These are phyloP conservation scores for Parnassius smintheus DNA, from an alignment of 2,888 invertebrate species.

Conservation along the genomic window DNA sequence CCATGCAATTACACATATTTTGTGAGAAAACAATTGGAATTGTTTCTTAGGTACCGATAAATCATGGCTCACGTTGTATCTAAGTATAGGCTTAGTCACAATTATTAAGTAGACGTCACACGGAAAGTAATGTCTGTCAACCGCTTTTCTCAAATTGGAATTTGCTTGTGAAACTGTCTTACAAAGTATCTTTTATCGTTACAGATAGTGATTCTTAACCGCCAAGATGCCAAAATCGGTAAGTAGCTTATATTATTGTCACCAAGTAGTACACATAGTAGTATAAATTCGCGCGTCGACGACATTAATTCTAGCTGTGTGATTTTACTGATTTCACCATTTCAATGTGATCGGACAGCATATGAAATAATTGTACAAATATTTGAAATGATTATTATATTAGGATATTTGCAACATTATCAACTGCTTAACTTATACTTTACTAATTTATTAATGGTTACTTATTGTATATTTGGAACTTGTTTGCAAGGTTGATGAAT, in stretches of 20 bases:
- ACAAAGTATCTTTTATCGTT: slow-evolving; percentile 55
- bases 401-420: slow-evolving; percentile 24
- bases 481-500: slow-evolving; percentile 32
- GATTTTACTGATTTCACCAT: slow-evolving; percentile 68
- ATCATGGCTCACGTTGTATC: slow-evolving; percentile 33
- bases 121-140: slow-evolving; percentile 46
- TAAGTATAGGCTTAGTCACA: slow-evolving; percentile 44
- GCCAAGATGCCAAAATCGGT: slow-evolving; percentile 85
- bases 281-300: slow-evolving; percentile 30
- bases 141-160: slow-evolving; percentile 44
- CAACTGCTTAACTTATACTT: slow-evolving; percentile 18
- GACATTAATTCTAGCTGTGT: slow-evolving; percentile 42
- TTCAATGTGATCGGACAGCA: slow-evolving; percentile 61
- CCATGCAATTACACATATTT: slow-evolving; percentile 46
- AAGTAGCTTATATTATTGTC: slow-evolving; percentile 53
- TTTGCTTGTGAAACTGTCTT: slow-evolving; percentile 45
- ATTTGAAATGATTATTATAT: slow-evolving; percentile 33
- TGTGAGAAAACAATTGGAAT: slow-evolving; percentile 48
- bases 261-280: slow-evolving; percentile 23
- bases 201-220: slow-evolving; percentile 76
- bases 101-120: slow-evolving; percentile 52
- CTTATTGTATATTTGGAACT: slow-evolving; percentile 8
- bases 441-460: slow-evolving; percentile 22
- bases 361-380: slow-evolving; percentile 46
- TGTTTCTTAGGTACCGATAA: slow-evolving; percentile 33